Evolutionary conservation across 1,140 invertebrate genomes (phyloP).

Genomic region (Drosophila subobscura): DNA sequence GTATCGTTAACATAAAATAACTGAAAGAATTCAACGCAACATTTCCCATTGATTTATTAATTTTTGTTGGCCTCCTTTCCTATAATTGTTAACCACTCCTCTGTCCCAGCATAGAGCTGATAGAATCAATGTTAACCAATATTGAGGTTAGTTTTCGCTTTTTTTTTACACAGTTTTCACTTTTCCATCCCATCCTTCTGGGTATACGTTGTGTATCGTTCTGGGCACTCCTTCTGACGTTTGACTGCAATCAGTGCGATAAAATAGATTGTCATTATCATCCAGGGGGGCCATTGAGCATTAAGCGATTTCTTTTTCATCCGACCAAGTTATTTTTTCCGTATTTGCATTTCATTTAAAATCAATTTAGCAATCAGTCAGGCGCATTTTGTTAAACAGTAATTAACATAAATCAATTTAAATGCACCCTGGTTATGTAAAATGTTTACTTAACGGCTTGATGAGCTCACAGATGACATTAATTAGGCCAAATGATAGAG

Average conservation of each 20-base stretch:
- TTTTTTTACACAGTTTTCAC: conserved; percentile 16
- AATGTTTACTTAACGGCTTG: conserved; percentile 60
- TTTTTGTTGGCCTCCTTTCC: neutral
- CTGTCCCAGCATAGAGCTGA: neutral
- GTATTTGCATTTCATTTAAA: conserved; percentile 75
- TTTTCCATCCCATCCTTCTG: neutral
- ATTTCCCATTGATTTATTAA: too few relatives aligned
- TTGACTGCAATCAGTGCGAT: conserved; percentile 57
- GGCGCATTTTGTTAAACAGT: conserved; percentile 74
- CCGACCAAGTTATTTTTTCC: conserved; percentile 27
- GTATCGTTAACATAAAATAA: too few relatives aligned
- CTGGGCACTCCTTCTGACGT: conserved; percentile 10
- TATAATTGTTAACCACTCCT: neutral
- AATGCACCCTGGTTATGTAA: conserved; percentile 50
- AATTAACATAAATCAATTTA: conserved; percentile 79
- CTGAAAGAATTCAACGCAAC: too few relatives aligned
- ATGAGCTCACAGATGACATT: conserved; percentile 36
- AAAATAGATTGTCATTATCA: conserved; percentile 62
- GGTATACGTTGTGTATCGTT: neutral
- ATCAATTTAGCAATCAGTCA: conserved; percentile 75
- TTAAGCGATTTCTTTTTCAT: conserved; percentile 43
- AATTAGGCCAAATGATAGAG: conserved; percentile 52
- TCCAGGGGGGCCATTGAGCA: conserved; percentile 26
- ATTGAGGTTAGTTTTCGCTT: conserved; percentile 40
- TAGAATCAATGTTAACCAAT: conserved; percentile 29